Conservation (phyloP, 2,113 vertebrate genomes). For the Aptenodytes forsteri region DNA sequence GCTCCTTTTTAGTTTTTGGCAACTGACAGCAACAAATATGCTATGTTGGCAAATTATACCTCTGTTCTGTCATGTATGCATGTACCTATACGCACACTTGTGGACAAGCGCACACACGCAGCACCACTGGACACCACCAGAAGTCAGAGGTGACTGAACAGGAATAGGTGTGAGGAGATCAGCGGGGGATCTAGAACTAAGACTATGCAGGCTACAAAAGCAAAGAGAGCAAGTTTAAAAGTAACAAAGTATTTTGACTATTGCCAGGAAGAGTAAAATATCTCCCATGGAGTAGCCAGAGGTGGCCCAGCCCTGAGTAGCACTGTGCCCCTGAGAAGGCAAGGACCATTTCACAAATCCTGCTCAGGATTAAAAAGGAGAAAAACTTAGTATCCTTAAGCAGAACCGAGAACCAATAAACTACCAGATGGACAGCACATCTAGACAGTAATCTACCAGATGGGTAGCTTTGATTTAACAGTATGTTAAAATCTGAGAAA, state of each 20-base stretch:
- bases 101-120: not conserved
- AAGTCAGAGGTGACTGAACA: not conserved
- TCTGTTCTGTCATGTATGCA: rapidly evolving
- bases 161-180: not conserved
- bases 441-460: not conserved
- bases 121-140: not conserved
- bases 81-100: rapidly evolving
- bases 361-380: not conserved
- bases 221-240: not conserved
- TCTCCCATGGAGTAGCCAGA: not conserved
- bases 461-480: not conserved
- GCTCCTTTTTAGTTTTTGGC: not conserved
- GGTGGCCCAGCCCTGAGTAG: too few relatives aligned
- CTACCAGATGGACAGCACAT: not conserved
- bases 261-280: not conserved
- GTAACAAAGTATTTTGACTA: not conserved
- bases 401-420: not conserved
- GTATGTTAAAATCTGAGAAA: not conserved
- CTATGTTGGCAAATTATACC: not conserved
- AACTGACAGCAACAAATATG: not conserved
- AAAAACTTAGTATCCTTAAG: too few relatives aligned
- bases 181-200: not conserved
- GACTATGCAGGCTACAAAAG: not conserved
- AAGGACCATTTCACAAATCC: not conserved
- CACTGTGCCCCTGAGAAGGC: too few relatives aligned